phyloP scores from a whole-genome alignment of 2,113 vertebrate species.

The Eidolon helvum region DNA sequence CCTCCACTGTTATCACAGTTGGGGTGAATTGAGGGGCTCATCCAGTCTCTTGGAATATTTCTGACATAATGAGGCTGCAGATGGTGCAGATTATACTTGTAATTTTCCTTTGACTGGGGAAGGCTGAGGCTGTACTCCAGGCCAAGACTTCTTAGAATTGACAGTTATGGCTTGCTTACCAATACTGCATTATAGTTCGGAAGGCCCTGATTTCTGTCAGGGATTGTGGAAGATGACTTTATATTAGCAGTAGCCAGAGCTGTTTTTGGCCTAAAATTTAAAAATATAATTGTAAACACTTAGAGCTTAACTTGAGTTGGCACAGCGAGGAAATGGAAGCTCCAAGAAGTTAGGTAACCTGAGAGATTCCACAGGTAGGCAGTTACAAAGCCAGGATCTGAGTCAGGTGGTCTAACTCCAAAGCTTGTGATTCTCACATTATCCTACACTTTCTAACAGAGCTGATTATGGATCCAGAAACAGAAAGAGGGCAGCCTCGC shows the following conservation, averaged over 20 bases:
- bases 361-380: background rate
- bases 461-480: background rate
- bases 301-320: background rate
- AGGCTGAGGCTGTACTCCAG: background rate
- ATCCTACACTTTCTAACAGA: background rate
- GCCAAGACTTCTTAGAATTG: background rate
- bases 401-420: background rate
- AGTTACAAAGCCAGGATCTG: background rate
- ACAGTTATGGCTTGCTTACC: background rate
- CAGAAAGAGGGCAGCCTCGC: background rate
- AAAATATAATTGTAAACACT: background rate
- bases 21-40: background rate
- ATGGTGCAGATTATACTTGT: background rate
- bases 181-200: background rate
- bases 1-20: background rate
- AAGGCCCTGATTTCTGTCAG: background rate
- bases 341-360: background rate
- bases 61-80: background rate
- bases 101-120: slow-evolving; percentile 24
- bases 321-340: background rate
- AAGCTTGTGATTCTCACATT: background rate
- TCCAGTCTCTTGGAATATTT: background rate
- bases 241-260: background rate
- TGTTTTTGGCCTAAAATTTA: background rate
- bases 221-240: background rate